Conservation (phyloP, 2,888 invertebrate species). For the Hemicrepidius hirtus region DNA sequence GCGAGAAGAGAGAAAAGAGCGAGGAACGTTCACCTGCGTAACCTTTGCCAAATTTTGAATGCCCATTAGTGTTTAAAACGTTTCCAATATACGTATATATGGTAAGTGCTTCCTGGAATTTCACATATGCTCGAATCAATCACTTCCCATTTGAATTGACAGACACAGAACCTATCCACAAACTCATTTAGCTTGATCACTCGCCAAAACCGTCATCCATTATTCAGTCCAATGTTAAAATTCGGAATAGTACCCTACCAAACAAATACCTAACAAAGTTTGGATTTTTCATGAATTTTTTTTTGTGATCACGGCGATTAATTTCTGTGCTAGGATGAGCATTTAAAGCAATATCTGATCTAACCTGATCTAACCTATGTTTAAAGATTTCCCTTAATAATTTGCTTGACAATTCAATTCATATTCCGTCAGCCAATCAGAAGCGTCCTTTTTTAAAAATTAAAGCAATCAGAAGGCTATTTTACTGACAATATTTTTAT, state of each 20-base stretch:
- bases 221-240: constrained; percentile 3
- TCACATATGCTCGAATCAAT: neutral
- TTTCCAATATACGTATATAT: neutral
- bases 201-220: neutral
- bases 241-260: neutral
- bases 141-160: constrained; percentile 1
- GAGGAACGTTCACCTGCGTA: neutral
- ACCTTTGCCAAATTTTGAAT: neutral
- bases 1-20: neutral
- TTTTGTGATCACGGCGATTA: no score
- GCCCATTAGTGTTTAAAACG: neutral
- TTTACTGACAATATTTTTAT: no score
- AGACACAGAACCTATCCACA: neutral
- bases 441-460: no score
- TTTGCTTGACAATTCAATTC: no score
- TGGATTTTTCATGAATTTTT: no score
- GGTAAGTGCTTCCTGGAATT: neutral
- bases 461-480: no score
- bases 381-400: no score
- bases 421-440: no score
- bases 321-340: no score
- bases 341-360: no score
- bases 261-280: no score
- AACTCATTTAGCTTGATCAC: constrained; percentile 1
- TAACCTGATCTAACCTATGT: no score